Base-by-base conservation (phyloP, 2,797 vertebrate species). In the Tadarida brasiliensis region DNA sequence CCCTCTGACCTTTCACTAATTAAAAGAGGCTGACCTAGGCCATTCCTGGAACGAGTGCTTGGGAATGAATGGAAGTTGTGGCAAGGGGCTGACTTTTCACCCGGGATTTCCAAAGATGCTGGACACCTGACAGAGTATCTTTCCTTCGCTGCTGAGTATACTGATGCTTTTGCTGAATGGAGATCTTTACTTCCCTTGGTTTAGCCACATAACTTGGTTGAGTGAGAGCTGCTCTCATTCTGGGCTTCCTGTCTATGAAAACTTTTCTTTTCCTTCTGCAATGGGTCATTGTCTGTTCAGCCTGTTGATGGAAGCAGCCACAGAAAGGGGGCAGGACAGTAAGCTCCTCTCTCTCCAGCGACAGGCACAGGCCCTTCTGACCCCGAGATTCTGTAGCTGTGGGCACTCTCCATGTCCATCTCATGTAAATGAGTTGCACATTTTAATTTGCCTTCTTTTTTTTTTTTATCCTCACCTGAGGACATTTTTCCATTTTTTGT, bases 151-250 rank as follows among this genome's bases (percentile, higher is more conserved):
- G 5, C 51, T 35, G 28, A 61, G 30, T 33, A 1, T 51, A 7
- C 22, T 61, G 61, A 35, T 16, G 59, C 15, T 51, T 90, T 80
- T 28, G 39, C 47, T 71, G 63, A 71, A 35, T 44, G 65, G 71
- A 74, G 73, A 73, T 35, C 47, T 54, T 59, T 39, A 10, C 8
- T 28, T 87, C 78, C 47, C 87, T 88, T 51, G 17, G 71, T 76
- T 77, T 33, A 33, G 33, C 68, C 76, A 47, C 2, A 73, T 47
- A 67, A 73, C 39, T 59, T 44, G 44, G 65, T 49, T 74, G 22
- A 93, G 49, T n/a, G 70, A 94, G 71, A 80, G 61, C 59, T 54
- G n/a, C 76, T 84, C 20, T 49, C n/a, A 67, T n/a, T 68, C n/a
- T 28, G 77, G 81, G 56, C 84, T 87, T 85, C 84, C 54, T 26